Conservation (phyloP, 2,888 invertebrate species). For the Abscondita cerata region DNA sequence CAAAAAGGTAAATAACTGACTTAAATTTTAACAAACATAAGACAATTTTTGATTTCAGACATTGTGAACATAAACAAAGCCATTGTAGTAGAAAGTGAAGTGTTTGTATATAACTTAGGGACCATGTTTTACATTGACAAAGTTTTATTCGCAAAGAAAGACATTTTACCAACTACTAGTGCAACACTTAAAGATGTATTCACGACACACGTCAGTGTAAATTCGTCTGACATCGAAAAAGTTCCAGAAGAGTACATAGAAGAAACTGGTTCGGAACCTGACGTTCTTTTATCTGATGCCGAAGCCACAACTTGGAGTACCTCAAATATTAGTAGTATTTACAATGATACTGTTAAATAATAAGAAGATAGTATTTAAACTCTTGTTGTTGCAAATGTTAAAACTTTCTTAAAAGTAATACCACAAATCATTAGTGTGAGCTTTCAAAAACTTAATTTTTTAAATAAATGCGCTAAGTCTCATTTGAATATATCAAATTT, state of each 20-base stretch:
- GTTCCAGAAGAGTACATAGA: constrained; percentile 56
- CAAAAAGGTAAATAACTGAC: constrained; percentile 52
- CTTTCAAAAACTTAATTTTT: not conserved
- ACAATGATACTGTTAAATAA: constrained; percentile 43
- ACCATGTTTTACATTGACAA: constrained; percentile 70
- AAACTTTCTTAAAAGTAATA: too few relatives aligned
- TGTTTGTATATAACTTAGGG: constrained; percentile 70
- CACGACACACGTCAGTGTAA: constrained; percentile 14
- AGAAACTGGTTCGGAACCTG: constrained; percentile 52
- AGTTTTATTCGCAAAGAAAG: constrained; percentile 60
- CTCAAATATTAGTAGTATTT: constrained; percentile 23
- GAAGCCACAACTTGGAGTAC: constrained; percentile 37
- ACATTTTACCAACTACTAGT: constrained; percentile 46
- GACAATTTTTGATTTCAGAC: constrained; percentile 51
- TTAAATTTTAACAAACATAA: not conserved
- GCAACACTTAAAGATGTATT: not conserved
- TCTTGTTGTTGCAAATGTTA: too few relatives aligned
- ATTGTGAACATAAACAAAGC: constrained; percentile 64
- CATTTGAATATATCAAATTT: not conserved
- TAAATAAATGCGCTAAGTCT: not conserved
- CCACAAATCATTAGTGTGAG: constrained; percentile 1
- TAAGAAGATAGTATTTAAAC: not conserved
- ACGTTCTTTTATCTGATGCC: constrained; percentile 55
- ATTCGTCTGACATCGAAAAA: constrained; percentile 46
- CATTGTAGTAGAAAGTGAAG: constrained; percentile 66